Percentiles rank a stretch among this genome's conserved stretches.
phyloP scores from a whole-genome alignment of 2,888 invertebrate genomes.

The Ochlodes sylvanus region DNA sequence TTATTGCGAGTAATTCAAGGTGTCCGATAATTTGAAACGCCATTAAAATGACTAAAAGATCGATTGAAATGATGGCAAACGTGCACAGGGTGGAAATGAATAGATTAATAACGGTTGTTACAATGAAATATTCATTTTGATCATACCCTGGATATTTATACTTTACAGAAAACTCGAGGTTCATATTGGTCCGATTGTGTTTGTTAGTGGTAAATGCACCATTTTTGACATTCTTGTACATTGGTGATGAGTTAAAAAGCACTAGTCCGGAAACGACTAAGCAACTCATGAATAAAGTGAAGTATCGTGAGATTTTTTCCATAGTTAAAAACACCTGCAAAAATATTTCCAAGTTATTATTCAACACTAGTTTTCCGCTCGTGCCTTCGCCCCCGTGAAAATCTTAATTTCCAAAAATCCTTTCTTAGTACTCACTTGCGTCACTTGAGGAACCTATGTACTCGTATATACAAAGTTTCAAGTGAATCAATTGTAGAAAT shows the following conservation, averaged over 20 bases:
- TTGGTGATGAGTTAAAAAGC: constrained; percentile 20
- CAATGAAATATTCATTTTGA: neutral
- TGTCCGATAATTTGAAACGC: constrained; percentile 27
- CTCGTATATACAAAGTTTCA: too few species aligned
- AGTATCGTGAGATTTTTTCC: constrained; percentile 15
- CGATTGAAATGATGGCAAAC: neutral
- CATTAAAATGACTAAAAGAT: constrained; percentile 17
- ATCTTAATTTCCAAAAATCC: too few species aligned
- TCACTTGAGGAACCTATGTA: too few species aligned
- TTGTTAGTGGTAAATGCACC: constrained; percentile 17
- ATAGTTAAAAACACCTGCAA: constrained; percentile 3
- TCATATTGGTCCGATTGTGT: constrained; percentile 1
- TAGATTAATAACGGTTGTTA: constrained; percentile 6
- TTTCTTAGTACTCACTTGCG: too few species aligned
- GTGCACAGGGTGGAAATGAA: constrained; percentile 10
- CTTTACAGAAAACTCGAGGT: constrained; percentile 4
- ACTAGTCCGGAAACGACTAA: neutral
- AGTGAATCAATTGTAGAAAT: too few species aligned
- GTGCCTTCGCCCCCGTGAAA: too few species aligned
- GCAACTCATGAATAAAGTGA: neutral
- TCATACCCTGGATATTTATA: constrained; percentile 19
- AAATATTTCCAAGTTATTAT: neutral
- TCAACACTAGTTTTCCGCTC: neutral
- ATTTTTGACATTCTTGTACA: constrained; percentile 13
- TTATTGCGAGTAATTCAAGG: constrained; percentile 14